Evolutionary conservation across 2,888 invertebrate genomes (phyloP).

Genomic region (Prionchulus punctatus): DNA sequence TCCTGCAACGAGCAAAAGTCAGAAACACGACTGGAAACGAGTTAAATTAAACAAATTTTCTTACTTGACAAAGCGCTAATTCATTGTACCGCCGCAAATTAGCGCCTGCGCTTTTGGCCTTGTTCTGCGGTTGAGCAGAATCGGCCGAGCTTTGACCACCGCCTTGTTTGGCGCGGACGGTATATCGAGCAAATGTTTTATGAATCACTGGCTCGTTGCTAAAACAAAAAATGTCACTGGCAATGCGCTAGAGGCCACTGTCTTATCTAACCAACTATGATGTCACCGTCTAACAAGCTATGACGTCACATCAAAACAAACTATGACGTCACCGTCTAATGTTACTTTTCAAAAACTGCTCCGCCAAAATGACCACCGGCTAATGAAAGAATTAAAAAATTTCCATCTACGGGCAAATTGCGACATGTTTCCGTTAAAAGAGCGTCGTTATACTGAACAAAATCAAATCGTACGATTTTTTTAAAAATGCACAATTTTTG

Average conservation of each 20-base stretch:
- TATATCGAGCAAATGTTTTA: conserved; percentile 70
- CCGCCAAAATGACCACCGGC: conserved; percentile 70
- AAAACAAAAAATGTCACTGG: conserved; percentile 14
- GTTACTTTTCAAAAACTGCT: conserved; percentile 45
- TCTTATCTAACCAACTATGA: conserved; percentile 1
- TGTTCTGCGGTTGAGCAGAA: conserved; percentile 32
- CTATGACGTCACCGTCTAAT: conserved; percentile 16
- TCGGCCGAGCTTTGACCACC: conserved; percentile 55
- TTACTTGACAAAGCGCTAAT: conserved; percentile 42
- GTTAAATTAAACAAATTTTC: not conserved
- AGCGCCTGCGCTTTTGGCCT: conserved; percentile 61
- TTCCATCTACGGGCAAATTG: not conserved
- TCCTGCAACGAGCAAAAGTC: conserved; percentile 44
- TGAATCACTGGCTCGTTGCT: conserved; percentile 45
- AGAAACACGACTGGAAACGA: not conserved
- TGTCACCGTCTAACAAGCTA: conserved; percentile 16
- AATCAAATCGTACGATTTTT: no score
- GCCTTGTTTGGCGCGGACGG: conserved; percentile 64
- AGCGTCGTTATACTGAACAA: not conserved
- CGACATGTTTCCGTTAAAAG: no score
- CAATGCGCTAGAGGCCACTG: not conserved
- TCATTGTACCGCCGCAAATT: conserved; percentile 63
- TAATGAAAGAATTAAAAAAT: conserved; percentile 49
- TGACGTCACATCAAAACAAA: no score
- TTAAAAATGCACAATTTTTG: no score